Evolutionary conservation across 2,797 vertebrate genomes (phyloP), one percentile per base, ranked within the genome.

Genomic region (Coregonus sp.): DNA sequence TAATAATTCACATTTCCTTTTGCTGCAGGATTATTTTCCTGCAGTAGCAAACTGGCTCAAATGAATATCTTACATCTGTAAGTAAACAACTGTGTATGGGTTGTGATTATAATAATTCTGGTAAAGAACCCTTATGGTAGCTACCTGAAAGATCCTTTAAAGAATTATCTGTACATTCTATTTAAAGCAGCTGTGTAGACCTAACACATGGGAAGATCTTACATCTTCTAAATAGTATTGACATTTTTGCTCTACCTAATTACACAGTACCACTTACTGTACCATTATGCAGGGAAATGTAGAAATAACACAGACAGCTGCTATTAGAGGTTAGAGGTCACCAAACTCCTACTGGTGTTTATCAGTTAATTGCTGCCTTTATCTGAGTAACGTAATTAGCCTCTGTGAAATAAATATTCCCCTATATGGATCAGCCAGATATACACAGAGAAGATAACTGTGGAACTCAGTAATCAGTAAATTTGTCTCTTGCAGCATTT

Each of bases 361-460:
- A 75, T 83, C 82, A 81, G 83, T 82, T 90, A 89, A 91, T 90
- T 87, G 86, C 82, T 69, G 40, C 81, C 68, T 90, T 90, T 82
- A 82, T 91, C 81, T 72, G 74, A 71, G 65, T 37, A 29, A 72
- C 40, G 14, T 76, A 83, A 85, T 83, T 76, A 84, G 75, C 16
- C 29, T 50, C 37, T 33, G 56, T 79, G 76, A 78, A 78, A 63
- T 51, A 81, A 70, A 31, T 31, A 35, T 18, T 67, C 82, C 68
- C 83, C 78, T 75, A 70, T 83, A 78, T 66, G 75, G 74, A 86
- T 83, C 54, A n/a, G 2, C n/a, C 40, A 59, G 65, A 90, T 61
- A 74, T 14, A 0, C n/a, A 25, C 4, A 47, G 47, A 3, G n/a
- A 51, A 14, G 15, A 59, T n/a, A 18, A 5, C 5, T 18, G 5